Evolutionary conservation across 2,113 vertebrate genomes (phyloP), one percentile per base, ranked within the genome.

Genomic region (Platanista minor): DNA sequence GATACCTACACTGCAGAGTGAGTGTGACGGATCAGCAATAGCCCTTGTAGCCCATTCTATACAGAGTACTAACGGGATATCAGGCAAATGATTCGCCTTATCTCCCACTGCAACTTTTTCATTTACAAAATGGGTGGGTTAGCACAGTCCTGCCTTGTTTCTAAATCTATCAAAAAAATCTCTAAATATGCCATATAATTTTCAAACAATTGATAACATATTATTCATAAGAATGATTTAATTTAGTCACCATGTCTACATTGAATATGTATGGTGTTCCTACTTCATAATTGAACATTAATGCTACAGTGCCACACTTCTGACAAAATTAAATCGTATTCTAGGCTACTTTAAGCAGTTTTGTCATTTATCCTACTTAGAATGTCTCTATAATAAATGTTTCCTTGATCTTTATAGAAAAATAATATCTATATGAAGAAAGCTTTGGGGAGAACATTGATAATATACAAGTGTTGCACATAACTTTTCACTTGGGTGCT

Each of bases 201-300:
- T 92, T 96, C 49, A 62, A 86, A 87, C 80, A 21, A 64, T 41
- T 87, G 3, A 36, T 39, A 83, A 85, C 82, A 64, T 69, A 72
- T 23, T 57, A 78, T 43, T 89, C 17, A 39, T 57, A 69, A 97
- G 7, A 91, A 86, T 89, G 18, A 72, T 43, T 78, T 72, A 49
- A 54, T 87, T 90, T 69, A 72, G 4, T 94, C 39, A 66, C 9
- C 23, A 89, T 7, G 52, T 23, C 78, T 52, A 64, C 74, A 49
- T 43, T 77, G 29, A 77, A 86, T 95, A 69, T 41, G 31, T 71
- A 29, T 93, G 33, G 21, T 6, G 64, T 86, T 88, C 39, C 61
- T 83, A 95, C 4, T 83, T 87, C 33, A 46, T 64, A 67, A 94
- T 4, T 89, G n/a, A 97, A 95, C 93, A 77, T 89, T 72, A 94